A percentile compares a stretch with the other conserved stretches of the same genome.
Conservation (phyloP, 2,113 vertebrate species). For the Pampusana beccarii region DNA sequence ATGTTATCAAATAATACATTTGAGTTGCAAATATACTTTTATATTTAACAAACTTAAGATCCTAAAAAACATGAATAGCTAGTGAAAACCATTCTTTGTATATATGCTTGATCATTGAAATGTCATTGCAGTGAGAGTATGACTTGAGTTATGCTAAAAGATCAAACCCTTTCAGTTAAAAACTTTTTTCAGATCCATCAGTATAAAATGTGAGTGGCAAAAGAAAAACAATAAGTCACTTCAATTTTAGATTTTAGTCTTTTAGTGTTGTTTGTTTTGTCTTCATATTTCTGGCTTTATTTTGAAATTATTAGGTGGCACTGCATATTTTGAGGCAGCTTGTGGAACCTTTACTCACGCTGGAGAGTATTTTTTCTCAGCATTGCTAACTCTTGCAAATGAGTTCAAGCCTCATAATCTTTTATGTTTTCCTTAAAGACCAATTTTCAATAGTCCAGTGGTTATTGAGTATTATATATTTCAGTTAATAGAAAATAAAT, state of each 20-base stretch:
- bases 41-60: not conserved
- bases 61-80: not conserved
- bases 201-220: not conserved
- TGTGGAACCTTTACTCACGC: conserved; percentile 17
- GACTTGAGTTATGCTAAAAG: not conserved
- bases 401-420: not conserved
- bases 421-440: not conserved
- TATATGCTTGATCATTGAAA: not conserved
- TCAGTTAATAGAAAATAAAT: not conserved
- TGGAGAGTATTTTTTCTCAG: not conserved
- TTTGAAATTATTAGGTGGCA: conserved; percentile 31
- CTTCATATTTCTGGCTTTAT: conserved; percentile 52
- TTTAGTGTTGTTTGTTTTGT: conserved; percentile 41
- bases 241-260: not conserved
- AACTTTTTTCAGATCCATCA: not conserved
- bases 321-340: conserved; percentile 28
- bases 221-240: not conserved
- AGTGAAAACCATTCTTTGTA: not conserved
- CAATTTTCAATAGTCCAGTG: not conserved
- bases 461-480: not conserved
- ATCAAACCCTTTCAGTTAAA: not conserved
- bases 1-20: not conserved
- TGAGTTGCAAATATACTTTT: not conserved
- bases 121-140: not conserved
- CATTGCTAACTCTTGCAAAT: not conserved